Base-by-base conservation (phyloP, 1,140 invertebrate species). In the Akabosia matsudoensis region DNA sequence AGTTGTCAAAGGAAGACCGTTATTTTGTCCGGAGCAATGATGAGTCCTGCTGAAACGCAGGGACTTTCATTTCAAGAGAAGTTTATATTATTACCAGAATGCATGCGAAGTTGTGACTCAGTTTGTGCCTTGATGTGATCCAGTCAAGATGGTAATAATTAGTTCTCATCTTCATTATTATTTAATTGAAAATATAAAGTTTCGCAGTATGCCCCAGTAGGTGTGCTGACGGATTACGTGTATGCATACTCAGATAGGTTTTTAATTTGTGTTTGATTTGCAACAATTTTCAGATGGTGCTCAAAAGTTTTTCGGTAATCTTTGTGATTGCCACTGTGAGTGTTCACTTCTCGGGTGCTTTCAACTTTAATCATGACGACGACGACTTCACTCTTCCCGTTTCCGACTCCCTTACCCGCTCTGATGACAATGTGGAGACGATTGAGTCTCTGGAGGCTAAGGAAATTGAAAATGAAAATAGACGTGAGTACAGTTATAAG, bases 231-330 rank as follows among this genome's bases (percentile, higher is more conserved):
- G n/a, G n/a, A n/a, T n/a, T n/a, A n/a, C n/a, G n/a, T n/a, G n/a
- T n/a, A n/a, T n/a, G n/a, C 18, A 10, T 45, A 18, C 18, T 45
- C 37, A 10, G 37, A 45, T 45, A 45, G 7, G 18, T 45, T 45
- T 45, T 45, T 45, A 45, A 45, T 45, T 45, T 45, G 7, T 45
- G 37, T 45, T 45, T 45, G 7, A 45, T 45, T 10, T 10, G 37
- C 18, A 10, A 45, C 18, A 7, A 45, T 45, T 67, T 67, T 30
- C 10, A 67, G 61, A 67, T 67, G 61, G 61, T 67, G 61, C 61
- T 67, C 28, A 67, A 67, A 67, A 67, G 61, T 31, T 67, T 30
- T 30, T 1, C 22, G 61, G 61, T 67, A 67, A 67, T 67, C 61
- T 22, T 67, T 67, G 61, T 4, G 61, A 67, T 67, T 67, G 30